Evolutionary conservation across 2,888 invertebrate species (phyloP), one percentile per base, ranked within the genome.

Genomic region (Bimastos eiseni): DNA sequence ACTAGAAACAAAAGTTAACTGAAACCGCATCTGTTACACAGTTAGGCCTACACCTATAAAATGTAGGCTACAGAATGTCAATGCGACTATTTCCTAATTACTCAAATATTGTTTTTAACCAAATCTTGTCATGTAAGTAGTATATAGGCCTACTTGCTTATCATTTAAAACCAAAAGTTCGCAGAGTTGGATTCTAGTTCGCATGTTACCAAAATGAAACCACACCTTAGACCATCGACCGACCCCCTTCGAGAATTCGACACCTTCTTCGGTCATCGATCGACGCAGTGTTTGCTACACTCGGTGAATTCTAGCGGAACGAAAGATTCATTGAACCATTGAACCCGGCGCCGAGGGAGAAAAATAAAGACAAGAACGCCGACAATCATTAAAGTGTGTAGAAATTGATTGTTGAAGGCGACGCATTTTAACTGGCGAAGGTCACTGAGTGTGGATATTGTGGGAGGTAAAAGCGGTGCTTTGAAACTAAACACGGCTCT

Each of bases 251-350:
- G 86, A 34, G 86, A 86, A 86, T 34, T 86, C 86, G 86, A 86
- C 86, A 36, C 86, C 86, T 86, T 86, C 86, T 86, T 86, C 86
- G 86, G n/a, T 36, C 86, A 37, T 86, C 37, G 86, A 86, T 86
- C 19, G 86, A 30, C 30, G 70, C 70, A 70, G 70, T 70, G 70
- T 70, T 70, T 70, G n/a, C 70, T 6, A 8, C 30, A 30, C 11
- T 70, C 70, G n/a, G 70, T 17, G 70, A 70, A n/a, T n/a, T 70
- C 70, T 11, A n/a, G 70, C 70, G 70, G 70, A 70, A 70, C 70
- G 70, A 70, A 70, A 70, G 70, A 11, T 70, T 70, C 70, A 70
- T n/a, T 70, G 70, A 70, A 70, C 30, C 70, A 70, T n/a, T 70
- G 70, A 70, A 70, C 30, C 70, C 70, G 70, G 70, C 70, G 70